Evolutionary conservation across 37 sponge, comb jelly and placozoan genomes (phyloP).

Genomic region (Mnemiopsis leidyi): DNA sequence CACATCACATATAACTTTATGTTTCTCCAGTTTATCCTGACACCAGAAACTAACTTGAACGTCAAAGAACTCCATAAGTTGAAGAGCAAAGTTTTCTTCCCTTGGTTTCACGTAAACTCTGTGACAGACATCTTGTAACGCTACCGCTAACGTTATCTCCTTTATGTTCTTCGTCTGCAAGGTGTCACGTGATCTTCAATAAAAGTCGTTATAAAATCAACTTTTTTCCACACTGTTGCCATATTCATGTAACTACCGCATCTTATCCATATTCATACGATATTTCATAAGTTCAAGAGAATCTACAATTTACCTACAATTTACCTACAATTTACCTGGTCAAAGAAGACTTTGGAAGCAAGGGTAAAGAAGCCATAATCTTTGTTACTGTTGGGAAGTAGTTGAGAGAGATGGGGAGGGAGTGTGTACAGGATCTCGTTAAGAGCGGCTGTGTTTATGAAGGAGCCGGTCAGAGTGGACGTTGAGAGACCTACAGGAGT

Average conservation of each 20-base stretch:
- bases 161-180: constrained; percentile 28
- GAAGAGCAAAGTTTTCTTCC: constrained; percentile 1
- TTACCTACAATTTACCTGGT: too few relatives aligned
- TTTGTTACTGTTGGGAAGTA: neutral
- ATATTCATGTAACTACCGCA: too few relatives aligned
- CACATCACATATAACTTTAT: too few relatives aligned
- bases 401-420: neutral
- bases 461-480: constrained; percentile 4
- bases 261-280: too few relatives aligned
- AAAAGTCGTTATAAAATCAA: too few relatives aligned
- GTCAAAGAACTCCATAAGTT: constrained; percentile 41
- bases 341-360: constrained; percentile 17
- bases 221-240: too few relatives aligned
- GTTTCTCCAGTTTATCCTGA: too few relatives aligned
- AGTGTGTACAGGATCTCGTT: neutral
- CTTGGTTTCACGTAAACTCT: neutral
- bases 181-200: too few relatives aligned
- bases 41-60: constrained; percentile 32
- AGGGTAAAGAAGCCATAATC: neutral
- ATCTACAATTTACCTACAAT: too few relatives aligned
- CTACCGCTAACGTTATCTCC: constrained; percentile 12
- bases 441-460: neutral
- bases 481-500: neutral
- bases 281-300: too few relatives aligned
- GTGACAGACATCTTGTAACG: constrained; percentile 20